Evolutionary conservation across 2,113 vertebrate genomes (phyloP).

Genomic region (Petroica traversi): DNA sequence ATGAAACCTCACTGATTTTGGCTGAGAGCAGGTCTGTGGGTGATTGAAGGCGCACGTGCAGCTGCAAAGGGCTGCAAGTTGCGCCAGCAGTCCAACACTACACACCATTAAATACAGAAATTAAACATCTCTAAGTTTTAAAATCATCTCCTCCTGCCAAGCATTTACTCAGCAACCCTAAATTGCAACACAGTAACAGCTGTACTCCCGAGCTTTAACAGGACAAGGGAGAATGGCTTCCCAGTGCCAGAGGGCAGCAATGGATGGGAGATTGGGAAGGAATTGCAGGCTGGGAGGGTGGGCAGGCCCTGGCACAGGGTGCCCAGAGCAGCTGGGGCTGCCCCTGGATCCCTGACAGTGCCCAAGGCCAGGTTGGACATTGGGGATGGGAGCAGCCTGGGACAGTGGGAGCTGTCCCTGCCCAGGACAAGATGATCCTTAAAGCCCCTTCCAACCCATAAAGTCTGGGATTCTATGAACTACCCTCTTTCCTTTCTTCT

Average conservation of each 20-base stretch:
- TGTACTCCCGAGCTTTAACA: not conserved
- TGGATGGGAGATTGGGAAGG: accelerated
- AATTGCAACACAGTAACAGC: not conserved
- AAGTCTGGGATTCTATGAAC: not conserved
- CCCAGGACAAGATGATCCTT: no score
- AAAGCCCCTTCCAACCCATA: not conserved
- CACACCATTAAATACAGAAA: no score
- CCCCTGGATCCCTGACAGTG: not conserved
- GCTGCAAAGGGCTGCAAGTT: not conserved
- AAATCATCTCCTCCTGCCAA: not conserved
- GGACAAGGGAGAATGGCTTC: not conserved
- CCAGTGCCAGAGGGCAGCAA: accelerated
- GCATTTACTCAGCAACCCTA: not conserved
- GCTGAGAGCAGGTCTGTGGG: not conserved
- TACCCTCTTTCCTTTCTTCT: no score
- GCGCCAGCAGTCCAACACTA: not conserved
- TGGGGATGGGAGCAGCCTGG: not conserved
- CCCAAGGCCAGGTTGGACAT: accelerated
- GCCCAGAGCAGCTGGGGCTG: not conserved
- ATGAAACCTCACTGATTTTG: not conserved
- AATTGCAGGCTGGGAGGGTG: accelerated
- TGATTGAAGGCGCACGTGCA: not conserved
- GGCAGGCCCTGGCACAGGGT: not conserved
- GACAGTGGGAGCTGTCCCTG: accelerated
- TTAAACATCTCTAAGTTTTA: no score